Percentiles rank a stretch among this genome's conserved stretches.
These are phyloP conservation scores for Lates calcarifer DNA, from an alignment of 2,113 vertebrate genomes.

Conservation along the genomic window DNA sequence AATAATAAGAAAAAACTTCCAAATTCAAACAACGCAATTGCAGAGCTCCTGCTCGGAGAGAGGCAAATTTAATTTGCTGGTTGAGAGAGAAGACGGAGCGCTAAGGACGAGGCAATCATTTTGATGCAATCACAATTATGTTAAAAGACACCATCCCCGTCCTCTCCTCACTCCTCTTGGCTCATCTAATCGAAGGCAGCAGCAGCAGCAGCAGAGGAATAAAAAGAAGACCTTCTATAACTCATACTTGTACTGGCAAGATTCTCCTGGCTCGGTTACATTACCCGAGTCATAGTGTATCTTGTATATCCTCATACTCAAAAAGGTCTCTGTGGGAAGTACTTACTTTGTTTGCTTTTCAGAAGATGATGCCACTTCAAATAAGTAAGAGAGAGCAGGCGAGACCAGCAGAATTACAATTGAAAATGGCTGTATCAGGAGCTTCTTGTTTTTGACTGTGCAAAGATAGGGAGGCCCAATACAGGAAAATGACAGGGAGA, in stretches of 20 bases:
- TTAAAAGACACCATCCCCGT: conserved; percentile 56
- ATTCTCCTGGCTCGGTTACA: conserved; percentile 41
- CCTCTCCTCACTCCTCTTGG: conserved; percentile 31
- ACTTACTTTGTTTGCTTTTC: conserved; percentile 54
- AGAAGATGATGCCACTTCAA: conserved; percentile 49
- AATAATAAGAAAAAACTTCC: conserved; percentile 41
- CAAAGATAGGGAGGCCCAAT: conserved; percentile 47
- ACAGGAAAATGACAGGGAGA: conserved; percentile 7
- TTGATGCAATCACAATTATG: conserved; percentile 71
- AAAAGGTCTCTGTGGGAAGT: conserved; percentile 30
- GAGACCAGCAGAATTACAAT: conserved; percentile 28
- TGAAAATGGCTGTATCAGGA: conserved; percentile 41
- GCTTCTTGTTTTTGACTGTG: conserved; percentile 35
- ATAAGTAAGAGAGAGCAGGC: conserved; percentile 16
- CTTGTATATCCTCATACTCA: conserved; percentile 35
- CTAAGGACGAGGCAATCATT: conserved; percentile 57
- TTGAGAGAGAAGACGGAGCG: conserved; percentile 48
- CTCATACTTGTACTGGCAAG: conserved; percentile 31
- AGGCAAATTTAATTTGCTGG: conserved; percentile 64
- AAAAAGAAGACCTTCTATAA: conserved; percentile 35
- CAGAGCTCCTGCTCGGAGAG: conserved; percentile 16
- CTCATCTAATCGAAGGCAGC: conserved; percentile 54
- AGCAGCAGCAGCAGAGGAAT: conserved; percentile 39
- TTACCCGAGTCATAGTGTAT: conserved; percentile 41
- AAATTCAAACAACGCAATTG: conserved; percentile 37